These are phyloP conservation scores for Perizoma affinitatum DNA, from an alignment of 2,888 invertebrate genomes.

Conservation along the genomic window DNA sequence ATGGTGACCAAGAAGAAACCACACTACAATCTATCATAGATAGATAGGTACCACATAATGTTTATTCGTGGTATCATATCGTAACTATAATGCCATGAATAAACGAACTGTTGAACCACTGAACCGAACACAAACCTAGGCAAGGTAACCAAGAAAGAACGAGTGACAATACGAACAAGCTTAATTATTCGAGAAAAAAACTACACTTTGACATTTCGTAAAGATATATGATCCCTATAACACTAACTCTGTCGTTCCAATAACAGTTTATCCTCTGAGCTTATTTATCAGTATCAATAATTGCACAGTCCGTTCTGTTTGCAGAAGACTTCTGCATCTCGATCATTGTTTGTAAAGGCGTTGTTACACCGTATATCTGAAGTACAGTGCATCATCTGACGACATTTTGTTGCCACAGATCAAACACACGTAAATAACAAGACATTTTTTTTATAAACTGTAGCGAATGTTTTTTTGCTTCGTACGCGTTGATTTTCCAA, in stretches of 20 bases:
- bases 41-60: no score
- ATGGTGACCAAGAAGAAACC: no score
- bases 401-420: not conserved
- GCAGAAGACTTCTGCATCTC: conserved; percentile 12
- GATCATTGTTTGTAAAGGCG: conserved; percentile 29
- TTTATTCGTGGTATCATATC: no score
- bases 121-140: no score
- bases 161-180: no score
- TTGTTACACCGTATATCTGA: conserved; percentile 1
- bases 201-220: conserved; percentile 4
- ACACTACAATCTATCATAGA: no score
- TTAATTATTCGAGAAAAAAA: not conserved
- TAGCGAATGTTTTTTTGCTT: no score
- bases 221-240: conserved; percentile 16
- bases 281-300: conserved; percentile 32
- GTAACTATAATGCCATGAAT: no score
- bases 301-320: conserved; percentile 25
- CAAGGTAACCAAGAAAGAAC: no score
- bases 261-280: conserved; percentile 16
- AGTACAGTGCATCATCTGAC: conserved; percentile 12
- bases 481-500: no score
- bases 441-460: no score
- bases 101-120: no score
- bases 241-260: conserved; percentile 23
- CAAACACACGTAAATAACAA: not conserved